These are phyloP conservation scores for Syngnathus floridae DNA, from an alignment of 2,113 vertebrate species.

Conservation along the genomic window DNA sequence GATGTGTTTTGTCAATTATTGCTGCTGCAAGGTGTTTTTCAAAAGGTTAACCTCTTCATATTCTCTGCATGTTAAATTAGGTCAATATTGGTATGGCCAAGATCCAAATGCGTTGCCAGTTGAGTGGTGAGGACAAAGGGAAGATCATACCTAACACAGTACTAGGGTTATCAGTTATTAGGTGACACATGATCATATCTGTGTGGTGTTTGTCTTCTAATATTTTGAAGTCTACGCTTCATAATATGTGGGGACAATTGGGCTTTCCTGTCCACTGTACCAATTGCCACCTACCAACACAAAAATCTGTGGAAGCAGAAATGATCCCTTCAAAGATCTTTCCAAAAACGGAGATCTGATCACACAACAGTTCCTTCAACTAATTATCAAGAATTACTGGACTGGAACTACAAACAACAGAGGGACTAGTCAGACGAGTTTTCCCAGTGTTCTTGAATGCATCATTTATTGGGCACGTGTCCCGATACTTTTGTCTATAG, in stretches of 20 bases:
- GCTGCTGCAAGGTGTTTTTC: slow-evolving; percentile 77
- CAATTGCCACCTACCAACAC: background rate
- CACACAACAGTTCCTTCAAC: background rate
- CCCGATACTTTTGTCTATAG: background rate
- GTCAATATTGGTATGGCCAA: slow-evolving; percentile 66
- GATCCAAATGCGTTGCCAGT: slow-evolving; percentile 45
- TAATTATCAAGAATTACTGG: background rate
- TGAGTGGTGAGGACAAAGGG: slow-evolving; percentile 47
- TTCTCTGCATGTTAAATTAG: slow-evolving; percentile 68
- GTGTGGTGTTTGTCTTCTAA: background rate
- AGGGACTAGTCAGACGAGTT: background rate
- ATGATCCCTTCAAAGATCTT: background rate
- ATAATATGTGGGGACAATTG: background rate
- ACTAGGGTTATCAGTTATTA: slow-evolving; percentile 26
- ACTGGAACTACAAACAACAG: too few relatives aligned
- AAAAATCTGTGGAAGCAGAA: background rate
- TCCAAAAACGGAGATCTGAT: background rate
- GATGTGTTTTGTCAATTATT: slow-evolving; percentile 78
- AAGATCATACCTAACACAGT: slow-evolving; percentile 34
- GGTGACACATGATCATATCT: slow-evolving; percentile 1
- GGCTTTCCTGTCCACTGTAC: background rate
- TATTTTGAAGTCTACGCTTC: background rate
- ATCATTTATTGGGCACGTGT: background rate
- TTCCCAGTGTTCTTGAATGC: background rate
- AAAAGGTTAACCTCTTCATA: slow-evolving; percentile 78